Conservation (phyloP, 1,140 invertebrate species). For the Chionoecetes opilio region DNA sequence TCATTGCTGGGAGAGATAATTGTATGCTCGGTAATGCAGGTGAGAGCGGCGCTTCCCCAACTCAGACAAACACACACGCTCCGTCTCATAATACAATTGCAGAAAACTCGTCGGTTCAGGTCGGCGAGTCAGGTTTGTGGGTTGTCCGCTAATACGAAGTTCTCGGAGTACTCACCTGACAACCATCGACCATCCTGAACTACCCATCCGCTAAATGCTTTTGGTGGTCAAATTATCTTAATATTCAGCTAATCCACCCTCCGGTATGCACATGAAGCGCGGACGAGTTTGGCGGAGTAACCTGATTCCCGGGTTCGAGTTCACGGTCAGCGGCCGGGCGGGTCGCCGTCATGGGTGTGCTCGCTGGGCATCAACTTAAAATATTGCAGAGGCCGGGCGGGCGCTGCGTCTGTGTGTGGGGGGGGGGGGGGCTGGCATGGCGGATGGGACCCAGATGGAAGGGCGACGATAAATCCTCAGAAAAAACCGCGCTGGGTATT, state of each 20-base stretch:
- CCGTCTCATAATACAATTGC: conserved; percentile 17
- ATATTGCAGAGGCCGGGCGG: neutral
- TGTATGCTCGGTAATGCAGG: neutral
- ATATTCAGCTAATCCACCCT: conserved; percentile 5
- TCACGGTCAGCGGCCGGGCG: neutral
- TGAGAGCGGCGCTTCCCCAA: neutral
- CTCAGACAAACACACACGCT: neutral
- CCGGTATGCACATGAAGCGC: neutral
- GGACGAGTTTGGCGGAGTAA: neutral
- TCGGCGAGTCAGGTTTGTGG: neutral
- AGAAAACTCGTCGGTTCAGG: conserved; percentile 14
- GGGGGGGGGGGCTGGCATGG: neutral
- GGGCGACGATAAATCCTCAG: neutral
- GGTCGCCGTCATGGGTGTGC: neutral
- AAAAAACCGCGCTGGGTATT: neutral
- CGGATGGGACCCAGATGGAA: conserved; percentile 24
- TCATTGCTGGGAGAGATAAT: neutral
- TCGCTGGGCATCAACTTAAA: conserved; percentile 18
- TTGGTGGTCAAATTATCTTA: conserved; percentile 29
- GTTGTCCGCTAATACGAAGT: neutral
- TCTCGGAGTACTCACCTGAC: neutral
- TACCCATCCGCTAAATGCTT: conserved; percentile 17
- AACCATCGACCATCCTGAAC: neutral
- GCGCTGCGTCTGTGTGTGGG: neutral
- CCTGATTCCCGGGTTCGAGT: conserved; percentile 6